Conservation (phyloP, 1,140 invertebrate species). For the Zaprionus ornatus region DNA sequence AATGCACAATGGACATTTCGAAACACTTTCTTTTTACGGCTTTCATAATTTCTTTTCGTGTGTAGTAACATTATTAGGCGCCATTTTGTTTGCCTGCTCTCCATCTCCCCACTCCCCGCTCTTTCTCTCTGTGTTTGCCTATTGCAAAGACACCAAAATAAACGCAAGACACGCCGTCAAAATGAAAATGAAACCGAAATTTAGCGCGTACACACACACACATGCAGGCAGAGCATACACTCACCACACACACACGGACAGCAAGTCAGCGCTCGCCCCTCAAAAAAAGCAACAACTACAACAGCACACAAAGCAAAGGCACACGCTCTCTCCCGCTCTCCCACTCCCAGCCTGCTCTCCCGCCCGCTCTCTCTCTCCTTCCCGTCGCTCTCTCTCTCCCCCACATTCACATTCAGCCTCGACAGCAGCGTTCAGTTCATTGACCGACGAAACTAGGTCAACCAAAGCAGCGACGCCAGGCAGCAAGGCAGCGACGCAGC, state of each 20-base stretch:
- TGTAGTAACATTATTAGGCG: slow-evolving; percentile 69
- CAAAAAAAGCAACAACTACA: slow-evolving; percentile 27
- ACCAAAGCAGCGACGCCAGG: slow-evolving; percentile 46
- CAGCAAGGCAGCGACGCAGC: slow-evolving; percentile 1
- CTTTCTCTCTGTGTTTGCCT: slow-evolving; percentile 50
- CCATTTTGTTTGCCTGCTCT: slow-evolving; percentile 59
- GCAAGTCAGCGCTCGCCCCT: slow-evolving; percentile 44
- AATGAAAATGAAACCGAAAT: slow-evolving; percentile 83
- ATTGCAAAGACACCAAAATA: slow-evolving; percentile 81
- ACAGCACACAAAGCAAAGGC: slow-evolving; percentile 8
- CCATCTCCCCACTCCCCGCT: neutral
- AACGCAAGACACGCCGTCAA: slow-evolving; percentile 64
- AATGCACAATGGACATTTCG: slow-evolving; percentile 52
- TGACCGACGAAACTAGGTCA: slow-evolving; percentile 78
- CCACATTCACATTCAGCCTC: slow-evolving; percentile 45
- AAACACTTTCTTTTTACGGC: slow-evolving; percentile 80
- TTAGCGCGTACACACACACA: slow-evolving; percentile 61
- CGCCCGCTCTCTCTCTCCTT: slow-evolving; percentile 2
- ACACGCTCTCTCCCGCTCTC: slow-evolving; percentile 31
- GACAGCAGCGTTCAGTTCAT: slow-evolving; percentile 71
- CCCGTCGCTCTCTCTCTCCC: slow-evolving; percentile 8
- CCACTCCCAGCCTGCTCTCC: slow-evolving; percentile 13
- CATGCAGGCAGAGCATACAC: slow-evolving; percentile 29
- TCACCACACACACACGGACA: slow-evolving; percentile 34
- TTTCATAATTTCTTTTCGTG: slow-evolving; percentile 77